Conservation (phyloP, 2,797 vertebrate species). For the Melanogrammus aeglefinus region DNA sequence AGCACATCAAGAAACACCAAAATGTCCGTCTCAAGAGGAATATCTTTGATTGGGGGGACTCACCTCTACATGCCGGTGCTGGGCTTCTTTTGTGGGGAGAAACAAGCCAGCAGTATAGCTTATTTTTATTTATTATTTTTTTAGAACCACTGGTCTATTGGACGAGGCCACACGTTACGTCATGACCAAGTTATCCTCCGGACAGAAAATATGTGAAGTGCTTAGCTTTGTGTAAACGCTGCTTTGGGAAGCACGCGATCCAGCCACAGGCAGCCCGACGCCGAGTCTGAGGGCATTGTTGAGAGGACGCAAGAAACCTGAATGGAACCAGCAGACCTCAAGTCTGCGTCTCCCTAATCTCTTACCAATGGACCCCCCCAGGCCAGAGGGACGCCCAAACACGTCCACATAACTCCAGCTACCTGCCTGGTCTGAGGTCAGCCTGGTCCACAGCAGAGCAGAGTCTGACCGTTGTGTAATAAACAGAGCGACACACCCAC, state of each 20-base stretch:
- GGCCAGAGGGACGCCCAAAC: neutral
- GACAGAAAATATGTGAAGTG: neutral
- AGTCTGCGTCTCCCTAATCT: neutral
- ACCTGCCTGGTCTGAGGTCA: neutral
- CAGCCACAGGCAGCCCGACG: neutral
- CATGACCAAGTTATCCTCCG: neutral
- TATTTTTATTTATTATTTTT: too few relatives aligned
- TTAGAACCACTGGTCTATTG: neutral
- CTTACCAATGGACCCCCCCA: neutral
- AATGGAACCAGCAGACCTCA: neutral
- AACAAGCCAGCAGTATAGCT: too few relatives aligned
- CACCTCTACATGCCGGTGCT: too few relatives aligned
- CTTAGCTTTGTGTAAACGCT: neutral
- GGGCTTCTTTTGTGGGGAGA: too few relatives aligned
- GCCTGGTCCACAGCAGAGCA: neutral
- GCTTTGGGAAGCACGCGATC: neutral
- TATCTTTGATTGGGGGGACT: too few relatives aligned
- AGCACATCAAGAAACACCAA: too few relatives aligned
- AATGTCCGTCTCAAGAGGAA: too few relatives aligned
- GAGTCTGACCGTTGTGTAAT: neutral
- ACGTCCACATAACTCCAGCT: neutral
- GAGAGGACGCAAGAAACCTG: neutral
- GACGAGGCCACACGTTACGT: neutral
- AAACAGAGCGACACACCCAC: neutral
- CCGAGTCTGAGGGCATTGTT: neutral